Conservation (phyloP, 2,888 invertebrate genomes). For the Tridacna crocea region DNA sequence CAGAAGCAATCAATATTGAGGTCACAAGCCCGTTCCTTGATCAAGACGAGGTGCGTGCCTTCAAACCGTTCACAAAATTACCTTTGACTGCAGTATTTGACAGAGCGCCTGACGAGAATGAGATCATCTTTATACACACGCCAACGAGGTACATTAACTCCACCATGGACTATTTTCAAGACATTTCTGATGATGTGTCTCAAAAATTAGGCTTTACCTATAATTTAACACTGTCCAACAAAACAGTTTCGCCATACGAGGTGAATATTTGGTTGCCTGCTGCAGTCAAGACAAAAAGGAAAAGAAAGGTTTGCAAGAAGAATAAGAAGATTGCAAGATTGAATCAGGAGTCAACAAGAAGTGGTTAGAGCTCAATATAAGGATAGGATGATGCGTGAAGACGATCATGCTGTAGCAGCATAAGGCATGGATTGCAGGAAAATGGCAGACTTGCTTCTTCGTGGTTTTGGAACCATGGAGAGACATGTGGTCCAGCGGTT, state of each 20-base stretch:
- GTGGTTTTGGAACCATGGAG: not conserved
- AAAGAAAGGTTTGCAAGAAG: not conserved
- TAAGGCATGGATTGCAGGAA: not conserved
- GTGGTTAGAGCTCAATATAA: not conserved
- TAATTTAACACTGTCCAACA: not conserved
- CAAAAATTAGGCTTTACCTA: not conserved
- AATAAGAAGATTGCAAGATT: not conserved
- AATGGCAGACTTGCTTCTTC: not conserved
- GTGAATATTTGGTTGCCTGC: conserved; percentile 6
- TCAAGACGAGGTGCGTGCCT: conserved; percentile 19
- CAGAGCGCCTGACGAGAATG: conserved; percentile 27
- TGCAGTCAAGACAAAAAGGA: not conserved
- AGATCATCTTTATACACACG: conserved; percentile 39
- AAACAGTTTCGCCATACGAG: not conserved
- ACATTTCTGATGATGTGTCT: not conserved
- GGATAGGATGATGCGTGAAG: not conserved
- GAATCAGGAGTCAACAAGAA: not conserved
- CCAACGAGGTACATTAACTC: conserved; percentile 42
- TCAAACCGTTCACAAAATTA: conserved; percentile 17
- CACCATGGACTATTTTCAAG: conserved; percentile 7
- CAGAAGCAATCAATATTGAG: conserved; percentile 11
- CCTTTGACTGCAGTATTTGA: conserved; percentile 22
- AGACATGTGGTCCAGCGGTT: not conserved
- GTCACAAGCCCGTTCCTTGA: conserved; percentile 22
- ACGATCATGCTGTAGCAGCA: not conserved